A percentile compares a stretch with the other conserved stretches of the same genome.
phyloP scores from a whole-genome alignment of 92 coral and sea anemone species.

The Parazoanthus darwini region DNA sequence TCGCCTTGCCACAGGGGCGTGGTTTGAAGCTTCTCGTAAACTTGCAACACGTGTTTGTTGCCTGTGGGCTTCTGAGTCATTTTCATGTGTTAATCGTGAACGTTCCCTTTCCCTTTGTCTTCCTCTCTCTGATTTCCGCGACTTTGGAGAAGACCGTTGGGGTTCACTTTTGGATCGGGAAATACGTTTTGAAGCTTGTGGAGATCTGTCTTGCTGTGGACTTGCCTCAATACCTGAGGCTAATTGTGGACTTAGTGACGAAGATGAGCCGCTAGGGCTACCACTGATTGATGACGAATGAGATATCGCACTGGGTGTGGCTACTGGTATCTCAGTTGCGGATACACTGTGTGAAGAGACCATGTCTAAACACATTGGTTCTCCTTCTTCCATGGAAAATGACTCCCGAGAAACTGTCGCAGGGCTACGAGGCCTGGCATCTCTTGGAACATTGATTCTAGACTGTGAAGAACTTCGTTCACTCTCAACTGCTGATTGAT shows the following conservation, averaged over 20 bases:
- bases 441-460: slow-evolving; percentile 4
- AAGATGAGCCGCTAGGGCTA: slow-evolving; percentile 19
- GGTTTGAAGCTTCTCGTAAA: slow-evolving; percentile 23
- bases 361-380: slow-evolving; percentile 73
- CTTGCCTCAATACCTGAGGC: slow-evolving; percentile 19
- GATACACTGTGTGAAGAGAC: slow-evolving; percentile 61
- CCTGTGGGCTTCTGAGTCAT: background rate
- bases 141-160: slow-evolving; percentile 56
- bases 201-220: slow-evolving; percentile 53
- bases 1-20: slow-evolving; percentile 41
- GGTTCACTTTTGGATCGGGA: slow-evolving; percentile 85
- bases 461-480: slow-evolving; percentile 20
- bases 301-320: slow-evolving; percentile 10
- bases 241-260: slow-evolving; percentile 12
- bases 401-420: slow-evolving; percentile 55
- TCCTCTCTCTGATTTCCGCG: slow-evolving; percentile 51
- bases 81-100: background rate
- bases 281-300: background rate
- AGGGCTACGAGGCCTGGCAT: background rate
- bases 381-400: slow-evolving; percentile 74
- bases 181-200: slow-evolving; percentile 59
- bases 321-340: slow-evolving; percentile 59
- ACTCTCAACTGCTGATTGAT: slow-evolving; percentile 12
- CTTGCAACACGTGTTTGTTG: slow-evolving; percentile 13
- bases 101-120: slow-evolving; percentile 57